Conservation (phyloP, 2,113 vertebrate species). For the Nycticryphes semicollaris region DNA sequence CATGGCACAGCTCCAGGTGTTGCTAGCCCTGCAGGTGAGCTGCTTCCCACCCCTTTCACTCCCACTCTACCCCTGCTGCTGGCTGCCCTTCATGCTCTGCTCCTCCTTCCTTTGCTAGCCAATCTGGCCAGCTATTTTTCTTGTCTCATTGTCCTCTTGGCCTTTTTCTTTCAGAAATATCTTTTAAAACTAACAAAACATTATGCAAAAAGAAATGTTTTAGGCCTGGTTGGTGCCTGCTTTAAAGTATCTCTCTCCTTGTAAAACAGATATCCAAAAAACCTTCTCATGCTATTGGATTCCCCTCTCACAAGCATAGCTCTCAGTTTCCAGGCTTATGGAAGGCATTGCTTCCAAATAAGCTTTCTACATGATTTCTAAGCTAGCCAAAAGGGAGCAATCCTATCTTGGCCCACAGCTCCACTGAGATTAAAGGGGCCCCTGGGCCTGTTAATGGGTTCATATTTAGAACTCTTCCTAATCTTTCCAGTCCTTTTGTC, state of each 20-base stretch:
- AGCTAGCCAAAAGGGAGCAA: background rate
- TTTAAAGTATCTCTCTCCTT: background rate
- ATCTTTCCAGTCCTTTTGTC: background rate
- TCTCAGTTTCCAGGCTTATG: background rate
- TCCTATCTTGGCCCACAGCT: background rate
- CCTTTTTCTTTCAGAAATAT: background rate
- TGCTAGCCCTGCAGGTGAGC: background rate
- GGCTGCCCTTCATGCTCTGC: background rate
- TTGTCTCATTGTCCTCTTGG: background rate
- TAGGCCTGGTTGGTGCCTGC: background rate
- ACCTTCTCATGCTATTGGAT: background rate
- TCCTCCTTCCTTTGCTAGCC: background rate
- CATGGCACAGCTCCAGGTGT: background rate
- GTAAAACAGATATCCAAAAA: background rate
- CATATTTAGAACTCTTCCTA: background rate
- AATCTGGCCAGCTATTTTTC: background rate
- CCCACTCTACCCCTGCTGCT: background rate
- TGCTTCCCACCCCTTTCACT: background rate
- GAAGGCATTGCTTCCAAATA: background rate
- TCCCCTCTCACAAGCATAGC: background rate
- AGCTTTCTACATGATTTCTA: background rate
- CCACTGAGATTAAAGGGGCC: background rate
- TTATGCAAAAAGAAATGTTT: background rate
- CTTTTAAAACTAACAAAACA: background rate
- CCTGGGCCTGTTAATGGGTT: background rate